Evolutionary conservation across 2,113 vertebrate species (phyloP).

Genomic region (Triplophysa dalaica): DNA sequence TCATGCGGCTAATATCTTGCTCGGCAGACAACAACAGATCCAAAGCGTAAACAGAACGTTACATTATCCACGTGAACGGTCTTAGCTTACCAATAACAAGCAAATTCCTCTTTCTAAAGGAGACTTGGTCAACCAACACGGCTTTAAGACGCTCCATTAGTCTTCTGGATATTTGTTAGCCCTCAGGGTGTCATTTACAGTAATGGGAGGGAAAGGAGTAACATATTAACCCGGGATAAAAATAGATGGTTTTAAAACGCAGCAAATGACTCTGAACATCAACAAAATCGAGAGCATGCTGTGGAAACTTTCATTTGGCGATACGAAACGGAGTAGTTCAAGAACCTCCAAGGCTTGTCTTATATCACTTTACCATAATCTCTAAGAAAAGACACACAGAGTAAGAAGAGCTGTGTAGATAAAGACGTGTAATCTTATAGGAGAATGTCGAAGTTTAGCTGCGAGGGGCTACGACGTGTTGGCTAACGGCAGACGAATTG

Average conservation of each 20-base stretch:
- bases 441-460: not conserved
- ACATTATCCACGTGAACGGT: not conserved
- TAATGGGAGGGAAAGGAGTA: constrained; percentile 32
- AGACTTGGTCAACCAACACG: constrained; percentile 10
- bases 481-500: constrained; percentile 38
- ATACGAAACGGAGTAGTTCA: not conserved
- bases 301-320: constrained; percentile 26
- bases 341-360: not conserved
- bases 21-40: not conserved
- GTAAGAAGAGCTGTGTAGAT: constrained; percentile 26
- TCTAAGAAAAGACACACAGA: constrained; percentile 2
- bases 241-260: constrained; percentile 37
- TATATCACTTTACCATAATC: constrained; percentile 29
- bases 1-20: not conserved
- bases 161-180: constrained; percentile 37
- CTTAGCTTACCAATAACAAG: constrained; percentile 19
- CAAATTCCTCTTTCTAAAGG: constrained; percentile 25
- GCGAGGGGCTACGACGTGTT: constrained; percentile 26
- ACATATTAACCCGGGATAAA: constrained; percentile 42
- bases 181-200: constrained; percentile 42
- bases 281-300: constrained; percentile 21
- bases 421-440: constrained; percentile 40
- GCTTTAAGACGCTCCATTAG: constrained; percentile 29
- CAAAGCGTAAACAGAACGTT: not conserved
- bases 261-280: constrained; percentile 35